Evolutionary conservation across 2,888 invertebrate genomes (phyloP).

Genomic region (Phortica okadai): DNA sequence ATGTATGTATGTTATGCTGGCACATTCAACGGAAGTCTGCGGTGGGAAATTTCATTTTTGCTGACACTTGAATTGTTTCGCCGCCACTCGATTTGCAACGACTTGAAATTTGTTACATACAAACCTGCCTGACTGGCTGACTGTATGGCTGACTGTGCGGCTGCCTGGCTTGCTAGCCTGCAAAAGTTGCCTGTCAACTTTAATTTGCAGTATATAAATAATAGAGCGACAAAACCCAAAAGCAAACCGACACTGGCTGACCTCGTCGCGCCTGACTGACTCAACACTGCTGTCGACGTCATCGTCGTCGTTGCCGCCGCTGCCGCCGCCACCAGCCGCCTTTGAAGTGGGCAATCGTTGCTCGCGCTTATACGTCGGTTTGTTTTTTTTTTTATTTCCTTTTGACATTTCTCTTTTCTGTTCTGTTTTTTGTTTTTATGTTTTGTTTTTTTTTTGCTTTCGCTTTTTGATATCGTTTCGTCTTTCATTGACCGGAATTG

Average conservation of each 20-base stretch:
- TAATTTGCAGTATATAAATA: conserved; percentile 70
- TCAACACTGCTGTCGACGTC: not conserved
- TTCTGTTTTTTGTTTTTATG: not conserved
- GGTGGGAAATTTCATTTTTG: conserved; percentile 72
- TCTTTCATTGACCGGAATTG: conserved; percentile 5
- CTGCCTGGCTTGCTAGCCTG: conserved; percentile 16
- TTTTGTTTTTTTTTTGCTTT: not conserved
- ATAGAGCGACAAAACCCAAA: conserved; percentile 46
- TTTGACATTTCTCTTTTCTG: not conserved
- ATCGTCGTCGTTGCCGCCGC: not conserved
- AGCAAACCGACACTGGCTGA: not conserved
- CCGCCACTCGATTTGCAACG: conserved; percentile 30
- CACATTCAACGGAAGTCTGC: conserved; percentile 63
- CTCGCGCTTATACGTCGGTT: not conserved
- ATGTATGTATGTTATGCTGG: not conserved
- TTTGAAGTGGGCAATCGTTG: not conserved
- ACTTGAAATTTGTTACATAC: conserved; percentile 26
- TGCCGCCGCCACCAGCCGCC: not conserved
- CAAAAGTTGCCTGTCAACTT: conserved; percentile 45
- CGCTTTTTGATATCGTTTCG: conserved; percentile 2
- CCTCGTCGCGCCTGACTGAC: not conserved
- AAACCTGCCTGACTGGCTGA: not conserved
- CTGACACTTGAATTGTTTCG: conserved; percentile 69
- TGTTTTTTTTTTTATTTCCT: not conserved
- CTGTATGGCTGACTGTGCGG: not conserved